Evolutionary conservation across 2,797 vertebrate genomes (phyloP), one percentile per base, ranked within the genome.

Genomic region (Muscicapa comitata): DNA sequence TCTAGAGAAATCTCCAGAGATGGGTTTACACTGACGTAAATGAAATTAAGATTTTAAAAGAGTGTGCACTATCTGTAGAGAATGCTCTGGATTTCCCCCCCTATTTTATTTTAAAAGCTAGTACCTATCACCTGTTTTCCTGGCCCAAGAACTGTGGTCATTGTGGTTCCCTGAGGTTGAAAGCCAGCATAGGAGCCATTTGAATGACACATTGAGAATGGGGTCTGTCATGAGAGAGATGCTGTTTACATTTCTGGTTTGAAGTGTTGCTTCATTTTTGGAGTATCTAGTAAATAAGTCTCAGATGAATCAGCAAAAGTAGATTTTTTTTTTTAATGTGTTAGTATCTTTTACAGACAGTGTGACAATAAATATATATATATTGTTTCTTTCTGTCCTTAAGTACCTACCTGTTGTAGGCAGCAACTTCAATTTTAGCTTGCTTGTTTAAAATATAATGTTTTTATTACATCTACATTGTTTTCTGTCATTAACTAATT

Each of bases 401-500:
- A 85, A 53, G 58, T 79, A 25, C 20, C 57, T 67, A 6, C 4
- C 9, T 74, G 35, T 68, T 94, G 29, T 65, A 58, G 59, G 28
- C 59, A 82, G 35, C 38, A 63, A 55, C 17, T 55, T 57, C 5
- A 45, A 35, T 78, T 79, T 62, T 59, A 80, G 8, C 23, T 38
- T 75, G 5, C 24, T 80, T 10, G 29, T 79, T 88, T 62, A 37
- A 86, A 85, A 33, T 75, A 48, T 17, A 71, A 20, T 59, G 31
- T 5, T 38, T 94, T 91, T 94, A 31, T 93, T 77, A 12, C 38
- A 79, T 90, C 66, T 90, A n/a, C 11, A 54, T 77, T 85, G 33
- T 35, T 94, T 94, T 96, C 84, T 93, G 31, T 78, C 55, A 77
- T 86, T 96, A 74, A 81, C 21, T 86, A 94, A 90, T 68, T 93